A percentile compares a stretch with the other conserved stretches of the same genome.
Evolutionary conservation across 2,797 vertebrate species (phyloP).

Genomic region (Pterois miles): DNA sequence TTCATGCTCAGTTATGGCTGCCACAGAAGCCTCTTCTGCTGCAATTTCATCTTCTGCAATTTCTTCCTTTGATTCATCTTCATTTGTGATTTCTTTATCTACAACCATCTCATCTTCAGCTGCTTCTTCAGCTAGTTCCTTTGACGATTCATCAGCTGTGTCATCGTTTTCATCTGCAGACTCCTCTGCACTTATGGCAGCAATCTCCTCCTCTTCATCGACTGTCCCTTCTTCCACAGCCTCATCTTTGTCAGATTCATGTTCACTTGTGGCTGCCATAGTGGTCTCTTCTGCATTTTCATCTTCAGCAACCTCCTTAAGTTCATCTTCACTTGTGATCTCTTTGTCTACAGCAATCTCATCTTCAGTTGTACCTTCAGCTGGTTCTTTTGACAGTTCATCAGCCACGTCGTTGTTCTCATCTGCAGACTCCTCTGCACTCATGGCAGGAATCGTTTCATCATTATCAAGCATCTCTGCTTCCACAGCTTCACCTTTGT

Average conservation of each 20-base stretch:
- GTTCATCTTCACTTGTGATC: neutral
- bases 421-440: constrained; percentile 5
- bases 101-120: neutral
- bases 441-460: neutral
- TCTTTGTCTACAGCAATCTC: constrained; percentile 13
- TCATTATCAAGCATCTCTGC: neutral
- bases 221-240: neutral
- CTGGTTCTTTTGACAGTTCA: neutral
- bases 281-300: constrained; percentile 1
- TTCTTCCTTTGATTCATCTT: constrained; percentile 3
- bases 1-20: constrained; percentile 1
- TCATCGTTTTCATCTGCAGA: constrained; percentile 10
- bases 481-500: neutral
- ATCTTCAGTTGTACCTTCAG: constrained; percentile 24
- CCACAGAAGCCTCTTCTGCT: neutral
- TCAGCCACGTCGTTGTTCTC: neutral
- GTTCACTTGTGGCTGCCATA: constrained; percentile 3
- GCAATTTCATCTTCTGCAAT: constrained; percentile 9
- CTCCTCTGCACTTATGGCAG: constrained; percentile 18
- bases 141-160: constrained; percentile 7
- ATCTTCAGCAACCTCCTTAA: neutral
- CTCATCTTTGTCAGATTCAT: constrained; percentile 28
- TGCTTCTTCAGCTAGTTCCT: neutral
- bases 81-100: neutral
- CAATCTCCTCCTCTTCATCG: constrained; percentile 6